These are phyloP conservation scores for Temnothorax nylanderi DNA, from an alignment of 1,140 invertebrate genomes.

Conservation along the genomic window DNA sequence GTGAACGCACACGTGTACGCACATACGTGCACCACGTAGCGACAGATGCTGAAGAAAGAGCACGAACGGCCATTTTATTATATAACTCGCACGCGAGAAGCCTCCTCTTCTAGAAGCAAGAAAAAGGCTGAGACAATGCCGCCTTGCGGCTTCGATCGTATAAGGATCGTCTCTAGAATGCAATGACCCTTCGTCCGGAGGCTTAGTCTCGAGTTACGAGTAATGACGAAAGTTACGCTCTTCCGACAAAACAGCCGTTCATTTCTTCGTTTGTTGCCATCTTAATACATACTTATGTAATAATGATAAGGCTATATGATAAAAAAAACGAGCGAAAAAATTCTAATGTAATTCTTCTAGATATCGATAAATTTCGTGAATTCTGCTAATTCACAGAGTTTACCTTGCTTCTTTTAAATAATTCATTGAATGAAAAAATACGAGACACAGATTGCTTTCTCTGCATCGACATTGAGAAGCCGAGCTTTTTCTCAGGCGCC, in stretches of 20 bases:
- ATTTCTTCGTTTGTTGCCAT: not conserved
- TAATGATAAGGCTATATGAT: no score
- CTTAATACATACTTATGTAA: not conserved
- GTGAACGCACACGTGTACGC: not conserved
- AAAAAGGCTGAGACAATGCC: constrained; percentile 76
- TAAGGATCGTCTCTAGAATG: constrained; percentile 72
- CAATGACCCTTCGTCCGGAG: constrained; percentile 58
- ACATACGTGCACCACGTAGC: not conserved
- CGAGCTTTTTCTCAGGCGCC: not conserved
- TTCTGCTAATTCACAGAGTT: not conserved
- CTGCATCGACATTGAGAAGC: not conserved
- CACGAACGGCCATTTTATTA: constrained; percentile 72
- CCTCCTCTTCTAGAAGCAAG: constrained; percentile 38
- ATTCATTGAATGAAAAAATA: not conserved
- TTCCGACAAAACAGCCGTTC: not conserved
- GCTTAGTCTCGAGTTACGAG: constrained; percentile 23
- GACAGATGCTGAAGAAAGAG: constrained; percentile 37
- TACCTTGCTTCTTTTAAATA: not conserved
- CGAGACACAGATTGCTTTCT: not conserved
- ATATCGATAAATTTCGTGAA: not conserved
- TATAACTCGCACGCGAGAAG: constrained; percentile 73
- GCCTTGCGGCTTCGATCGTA: constrained; percentile 70
- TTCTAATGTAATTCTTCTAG: no score
- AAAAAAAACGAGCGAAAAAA: no score
- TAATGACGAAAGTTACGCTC: constrained; percentile 54